A percentile compares a stretch with the other conserved stretches of the same genome.
Evolutionary conservation across 64 coral and sea anemone genomes (phyloP).

Genomic region (Montipora efflorescens): DNA sequence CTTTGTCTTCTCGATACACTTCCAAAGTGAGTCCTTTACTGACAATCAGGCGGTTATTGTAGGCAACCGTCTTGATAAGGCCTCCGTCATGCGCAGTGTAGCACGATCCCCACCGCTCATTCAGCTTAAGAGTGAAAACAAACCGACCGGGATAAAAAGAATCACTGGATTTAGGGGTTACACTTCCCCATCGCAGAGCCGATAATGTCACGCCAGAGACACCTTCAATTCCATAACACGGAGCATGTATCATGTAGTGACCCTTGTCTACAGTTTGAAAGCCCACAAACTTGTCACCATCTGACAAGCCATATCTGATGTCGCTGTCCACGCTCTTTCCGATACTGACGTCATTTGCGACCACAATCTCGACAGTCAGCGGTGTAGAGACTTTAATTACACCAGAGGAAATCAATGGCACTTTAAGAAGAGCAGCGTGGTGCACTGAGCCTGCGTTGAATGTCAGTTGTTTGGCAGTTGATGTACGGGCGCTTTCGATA

Average conservation of each 20-base stretch:
- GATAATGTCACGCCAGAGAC: neutral
- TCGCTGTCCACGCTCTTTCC: slow-evolving; percentile 29
- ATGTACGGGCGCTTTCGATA: neutral
- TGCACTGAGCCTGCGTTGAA: neutral
- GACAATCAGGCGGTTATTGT: slow-evolving; percentile 2
- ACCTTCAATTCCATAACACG: slow-evolving; percentile 2
- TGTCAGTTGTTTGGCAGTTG: neutral
- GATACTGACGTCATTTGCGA: slow-evolving; percentile 44
- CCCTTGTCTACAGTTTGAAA: neutral
- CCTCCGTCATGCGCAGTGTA: slow-evolving; percentile 39
- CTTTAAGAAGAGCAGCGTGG: neutral
- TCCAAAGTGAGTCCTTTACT: slow-evolving; percentile 8
- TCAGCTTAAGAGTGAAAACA: slow-evolving; percentile 46
- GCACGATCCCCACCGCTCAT: slow-evolving; percentile 34
- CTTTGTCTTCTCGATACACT: neutral
- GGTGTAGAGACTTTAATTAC: slow-evolving; percentile 2
- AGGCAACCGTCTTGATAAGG: neutral
- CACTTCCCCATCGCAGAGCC: neutral
- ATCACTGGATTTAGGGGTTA: neutral
- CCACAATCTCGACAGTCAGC: slow-evolving; percentile 47
- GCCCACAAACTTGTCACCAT: slow-evolving; percentile 23
- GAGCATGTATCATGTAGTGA: neutral
- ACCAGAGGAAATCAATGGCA: neutral
- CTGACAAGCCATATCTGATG: slow-evolving; percentile 47
- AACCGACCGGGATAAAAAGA: slow-evolving; percentile 37